Conservation (phyloP, 1,140 invertebrate species). For the Temnothorax curvispinosus region DNA sequence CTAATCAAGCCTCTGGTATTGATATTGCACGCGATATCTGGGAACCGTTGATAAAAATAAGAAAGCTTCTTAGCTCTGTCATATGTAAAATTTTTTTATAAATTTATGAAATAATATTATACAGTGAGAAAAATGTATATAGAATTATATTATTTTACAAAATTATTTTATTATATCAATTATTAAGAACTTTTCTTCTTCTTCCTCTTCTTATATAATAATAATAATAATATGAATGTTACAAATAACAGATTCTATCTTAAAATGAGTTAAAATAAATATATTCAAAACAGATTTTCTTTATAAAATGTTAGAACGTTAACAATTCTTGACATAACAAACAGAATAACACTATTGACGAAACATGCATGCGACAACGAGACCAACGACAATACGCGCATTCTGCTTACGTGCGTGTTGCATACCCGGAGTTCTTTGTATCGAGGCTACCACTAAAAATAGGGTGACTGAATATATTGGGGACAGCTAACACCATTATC, state of each 20-base stretch:
- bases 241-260: conserved; percentile 8
- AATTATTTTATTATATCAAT: not conserved
- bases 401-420: conserved; percentile 74
- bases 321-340: conserved; percentile 76
- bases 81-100: not conserved
- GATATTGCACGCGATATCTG: conserved; percentile 6
- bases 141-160: not conserved
- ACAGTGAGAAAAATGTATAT: not conserved
- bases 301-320: conserved; percentile 5
- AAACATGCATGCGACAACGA: conserved; percentile 64
- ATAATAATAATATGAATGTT: not conserved
- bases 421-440: conserved; percentile 79
- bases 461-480: conserved; percentile 70
- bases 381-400: conserved; percentile 77
- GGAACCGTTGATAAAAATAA: not conserved
- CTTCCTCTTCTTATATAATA: too few species aligned
- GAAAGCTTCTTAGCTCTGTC: not conserved
- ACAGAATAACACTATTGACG: conserved; percentile 71
- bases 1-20: conserved; percentile 37
- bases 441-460: conserved; percentile 74
- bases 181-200: not conserved
- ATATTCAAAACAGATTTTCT: not conserved
- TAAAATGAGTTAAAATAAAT: not conserved
- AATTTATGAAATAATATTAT: not conserved
- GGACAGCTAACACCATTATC: conserved; percentile 84